phyloP scores from a whole-genome alignment of 2,113 vertebrate genomes.

The Psophia crepitans region DNA sequence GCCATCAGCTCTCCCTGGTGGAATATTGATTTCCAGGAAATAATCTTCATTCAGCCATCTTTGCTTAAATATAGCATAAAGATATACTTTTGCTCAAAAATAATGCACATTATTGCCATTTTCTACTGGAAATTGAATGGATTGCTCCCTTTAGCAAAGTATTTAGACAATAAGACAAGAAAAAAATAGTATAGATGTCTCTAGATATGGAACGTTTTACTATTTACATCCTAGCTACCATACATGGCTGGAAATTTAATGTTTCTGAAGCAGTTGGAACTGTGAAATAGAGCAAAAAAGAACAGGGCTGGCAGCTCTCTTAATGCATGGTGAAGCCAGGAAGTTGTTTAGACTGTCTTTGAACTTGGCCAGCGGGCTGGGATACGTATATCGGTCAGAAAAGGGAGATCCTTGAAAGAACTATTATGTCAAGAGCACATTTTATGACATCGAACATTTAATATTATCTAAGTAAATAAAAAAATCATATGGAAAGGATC shows the following conservation, averaged over 20 bases:
- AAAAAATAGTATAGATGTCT: neutral
- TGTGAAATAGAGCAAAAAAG: neutral
- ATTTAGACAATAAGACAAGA: neutral
- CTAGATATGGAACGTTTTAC: neutral
- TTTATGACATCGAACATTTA: neutral
- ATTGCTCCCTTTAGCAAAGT: neutral
- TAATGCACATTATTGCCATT: neutral
- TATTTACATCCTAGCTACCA: neutral
- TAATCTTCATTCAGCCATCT: neutral
- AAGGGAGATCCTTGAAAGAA: neutral
- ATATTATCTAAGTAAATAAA: neutral
- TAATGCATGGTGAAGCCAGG: neutral
- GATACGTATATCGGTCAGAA: neutral
- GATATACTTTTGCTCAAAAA: neutral
- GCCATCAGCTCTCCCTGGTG: neutral
- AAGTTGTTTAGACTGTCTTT: neutral
- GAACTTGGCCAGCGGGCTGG: neutral
- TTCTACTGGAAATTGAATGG: neutral
- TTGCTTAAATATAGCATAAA: neutral
- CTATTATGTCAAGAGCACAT: neutral
- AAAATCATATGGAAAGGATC: neutral
- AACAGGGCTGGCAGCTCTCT: neutral
- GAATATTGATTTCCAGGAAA: slow-evolving; percentile 55
- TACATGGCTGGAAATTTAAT: neutral
- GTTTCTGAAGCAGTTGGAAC: neutral